A percentile compares a stretch with the other conserved stretches of the same genome.
phyloP scores from a whole-genome alignment of 2,797 vertebrate species.

The Synanceia verrucosa region DNA sequence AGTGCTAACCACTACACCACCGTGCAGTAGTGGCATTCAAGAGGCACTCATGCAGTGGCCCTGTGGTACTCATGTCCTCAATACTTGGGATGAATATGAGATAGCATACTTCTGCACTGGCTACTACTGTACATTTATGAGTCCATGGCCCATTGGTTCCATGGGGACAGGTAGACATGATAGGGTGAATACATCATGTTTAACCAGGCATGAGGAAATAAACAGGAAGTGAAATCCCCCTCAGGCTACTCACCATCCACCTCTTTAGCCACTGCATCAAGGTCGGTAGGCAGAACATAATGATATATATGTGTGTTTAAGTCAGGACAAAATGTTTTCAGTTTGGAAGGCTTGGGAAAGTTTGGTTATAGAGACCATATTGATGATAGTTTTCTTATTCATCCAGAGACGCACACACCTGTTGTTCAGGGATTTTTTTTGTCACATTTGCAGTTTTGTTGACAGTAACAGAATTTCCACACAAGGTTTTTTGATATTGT shows the following conservation, averaged over 20 bases:
- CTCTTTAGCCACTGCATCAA: constrained; percentile 9
- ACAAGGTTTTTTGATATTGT: not conserved
- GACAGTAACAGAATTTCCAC: no score
- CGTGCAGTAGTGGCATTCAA: not conserved
- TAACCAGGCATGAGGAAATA: constrained; percentile 53
- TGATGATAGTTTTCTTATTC: no score
- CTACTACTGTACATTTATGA: constrained; percentile 38
- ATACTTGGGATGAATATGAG: constrained; percentile 14
- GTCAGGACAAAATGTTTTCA: not conserved
- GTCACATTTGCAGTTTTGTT: no score
- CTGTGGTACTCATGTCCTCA: constrained; percentile 10
- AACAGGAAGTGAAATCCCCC: constrained; percentile 22
- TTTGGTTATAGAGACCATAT: not conserved
- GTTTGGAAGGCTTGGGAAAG: not conserved
- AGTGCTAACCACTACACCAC: no score
- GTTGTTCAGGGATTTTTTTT: not conserved
- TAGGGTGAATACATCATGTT: constrained; percentile 59
- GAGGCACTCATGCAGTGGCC: not conserved
- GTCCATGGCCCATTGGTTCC: constrained; percentile 40
- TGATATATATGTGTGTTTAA: not conserved
- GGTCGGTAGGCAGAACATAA: not conserved
- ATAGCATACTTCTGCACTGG: not conserved
- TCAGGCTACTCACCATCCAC: constrained; percentile 6
- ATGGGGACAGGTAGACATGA: constrained; percentile 51
- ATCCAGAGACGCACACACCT: not conserved